Base-by-base conservation (phyloP, 1,140 invertebrate genomes). In the Lethocerus indicus region DNA sequence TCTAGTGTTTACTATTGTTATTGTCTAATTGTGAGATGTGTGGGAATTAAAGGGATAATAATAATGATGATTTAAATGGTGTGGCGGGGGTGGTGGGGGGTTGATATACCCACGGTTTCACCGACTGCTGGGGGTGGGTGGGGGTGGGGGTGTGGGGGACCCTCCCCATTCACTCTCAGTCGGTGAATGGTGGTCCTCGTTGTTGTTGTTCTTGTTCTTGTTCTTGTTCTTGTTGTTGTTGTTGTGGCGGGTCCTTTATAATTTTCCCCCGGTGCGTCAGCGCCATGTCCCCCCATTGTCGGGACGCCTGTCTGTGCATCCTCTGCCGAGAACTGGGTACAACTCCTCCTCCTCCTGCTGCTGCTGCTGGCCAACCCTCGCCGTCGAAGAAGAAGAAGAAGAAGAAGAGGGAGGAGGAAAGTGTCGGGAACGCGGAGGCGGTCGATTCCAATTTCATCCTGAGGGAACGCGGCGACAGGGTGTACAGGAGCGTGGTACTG, bases 281-380 rank as follows among this genome's bases (percentile, higher is more conserved):
- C 27, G 12, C 5, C 6, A 50, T 52, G 49, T 24, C 29, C 9
- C 29, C 29, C n/a, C n/a, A n/a, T n/a, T 72, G 69, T 61, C 61
- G 63, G 51, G 67, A 65, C 59, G 66, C 67, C 41, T 78, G 74
- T 59, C 63, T 61, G 44, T 78, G 75, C 60, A 65, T 73, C 55
- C 62, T 76, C 54, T 76, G 74, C 56, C 65, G 69, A 45, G 73
- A 75, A 58, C 60, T 76, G 50, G 68, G 66, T 50, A 64, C 64
- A 48, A 70, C 63, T 62, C 41, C 49, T 16, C 32, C 5, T 9
- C n/a, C 35, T 61, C 62, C 61, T 61, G 58, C n/a, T n/a, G n/a
- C 57, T 21, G 51, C 50, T 16, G 53, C 51, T 44, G 28, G 16
- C 2, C 21, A 9, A 16, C 14, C 12, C n/a, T 54, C 49, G 23